Evolutionary conservation across 2,888 invertebrate genomes (phyloP).

Genomic region (Leptopterna dolabrata): DNA sequence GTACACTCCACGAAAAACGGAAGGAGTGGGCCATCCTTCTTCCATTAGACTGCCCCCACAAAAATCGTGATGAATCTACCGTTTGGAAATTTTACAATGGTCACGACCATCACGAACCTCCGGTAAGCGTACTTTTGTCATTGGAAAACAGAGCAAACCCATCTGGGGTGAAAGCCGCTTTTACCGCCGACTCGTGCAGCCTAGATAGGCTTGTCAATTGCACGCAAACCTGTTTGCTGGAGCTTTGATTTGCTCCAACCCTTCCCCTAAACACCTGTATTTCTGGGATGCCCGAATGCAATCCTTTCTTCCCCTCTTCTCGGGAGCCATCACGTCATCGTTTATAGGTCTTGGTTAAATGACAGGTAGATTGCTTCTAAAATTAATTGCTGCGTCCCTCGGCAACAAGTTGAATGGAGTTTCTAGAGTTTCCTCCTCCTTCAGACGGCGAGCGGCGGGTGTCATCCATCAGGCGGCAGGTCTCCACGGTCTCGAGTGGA

Average conservation of each 20-base stretch:
- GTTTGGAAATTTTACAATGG: not conserved
- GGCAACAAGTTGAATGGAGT: slow-evolving; percentile 27
- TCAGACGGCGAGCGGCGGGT: not conserved
- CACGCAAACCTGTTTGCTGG: slow-evolving; percentile 35
- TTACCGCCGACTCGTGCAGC: not conserved
- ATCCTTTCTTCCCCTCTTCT: not conserved
- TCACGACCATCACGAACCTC: not conserved
- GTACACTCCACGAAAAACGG: no score
- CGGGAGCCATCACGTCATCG: not conserved
- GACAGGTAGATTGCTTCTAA: not conserved
- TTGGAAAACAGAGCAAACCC: not conserved
- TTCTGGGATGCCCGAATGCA: not conserved
- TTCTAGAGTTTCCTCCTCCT: not conserved
- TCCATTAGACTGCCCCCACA: no score
- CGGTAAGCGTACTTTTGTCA: not conserved
- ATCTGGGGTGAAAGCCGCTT: not conserved
- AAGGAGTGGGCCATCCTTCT: no score
- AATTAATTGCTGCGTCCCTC: slow-evolving; percentile 14
- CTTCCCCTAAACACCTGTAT: slow-evolving; percentile 6
- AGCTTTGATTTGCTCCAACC: slow-evolving; percentile 10
- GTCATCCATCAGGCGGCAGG: slow-evolving; percentile 6
- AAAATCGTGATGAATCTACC: not conserved
- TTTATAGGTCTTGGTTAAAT: slow-evolving; percentile 9
- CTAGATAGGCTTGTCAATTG: slow-evolving; percentile 30
- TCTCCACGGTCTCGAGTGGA: not conserved